phyloP scores from a whole-genome alignment of 2,797 vertebrate genomes.

The Muraenolepis orangiensis region DNA sequence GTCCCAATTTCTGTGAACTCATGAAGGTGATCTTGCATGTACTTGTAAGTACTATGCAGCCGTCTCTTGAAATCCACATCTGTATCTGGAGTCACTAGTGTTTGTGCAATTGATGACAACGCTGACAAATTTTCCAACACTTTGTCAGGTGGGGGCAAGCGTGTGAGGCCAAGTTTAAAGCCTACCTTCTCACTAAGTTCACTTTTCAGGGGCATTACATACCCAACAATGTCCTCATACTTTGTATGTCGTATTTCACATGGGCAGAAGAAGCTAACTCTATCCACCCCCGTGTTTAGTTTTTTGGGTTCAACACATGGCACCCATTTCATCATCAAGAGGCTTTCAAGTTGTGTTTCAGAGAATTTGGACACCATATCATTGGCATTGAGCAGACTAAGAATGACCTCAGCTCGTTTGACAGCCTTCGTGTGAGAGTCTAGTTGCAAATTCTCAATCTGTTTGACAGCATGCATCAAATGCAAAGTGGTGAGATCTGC shows the following conservation, averaged over 20 bases:
- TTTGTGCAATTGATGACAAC: constrained; percentile 40
- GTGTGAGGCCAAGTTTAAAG: constrained; percentile 65
- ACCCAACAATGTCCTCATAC: constrained; percentile 70
- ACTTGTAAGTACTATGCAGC: constrained; percentile 71
- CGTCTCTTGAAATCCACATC: constrained; percentile 64
- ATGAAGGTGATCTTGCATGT: constrained; percentile 74
- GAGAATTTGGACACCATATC: constrained; percentile 68
- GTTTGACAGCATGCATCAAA: constrained; percentile 64
- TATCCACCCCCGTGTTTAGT: constrained; percentile 10
- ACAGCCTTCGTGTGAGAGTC: constrained; percentile 41
- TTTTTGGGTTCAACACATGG: constrained; percentile 47
- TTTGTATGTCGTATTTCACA: constrained; percentile 60
- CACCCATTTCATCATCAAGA: constrained; percentile 73
- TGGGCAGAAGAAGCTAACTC: constrained; percentile 58
- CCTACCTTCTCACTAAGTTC: constrained; percentile 61
- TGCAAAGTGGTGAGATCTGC: constrained; percentile 63
- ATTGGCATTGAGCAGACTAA: constrained; percentile 69
- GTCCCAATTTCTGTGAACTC: constrained; percentile 49
- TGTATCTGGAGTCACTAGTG: constrained; percentile 55
- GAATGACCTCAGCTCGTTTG: constrained; percentile 64
- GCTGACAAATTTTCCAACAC: constrained; percentile 72
- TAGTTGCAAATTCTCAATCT: constrained; percentile 48
- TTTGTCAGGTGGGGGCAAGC: constrained; percentile 69
- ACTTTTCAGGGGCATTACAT: constrained; percentile 75
- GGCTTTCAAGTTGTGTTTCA: constrained; percentile 31